phyloP scores from a whole-genome alignment of 2,113 vertebrate species.

The Falco punctatus region DNA sequence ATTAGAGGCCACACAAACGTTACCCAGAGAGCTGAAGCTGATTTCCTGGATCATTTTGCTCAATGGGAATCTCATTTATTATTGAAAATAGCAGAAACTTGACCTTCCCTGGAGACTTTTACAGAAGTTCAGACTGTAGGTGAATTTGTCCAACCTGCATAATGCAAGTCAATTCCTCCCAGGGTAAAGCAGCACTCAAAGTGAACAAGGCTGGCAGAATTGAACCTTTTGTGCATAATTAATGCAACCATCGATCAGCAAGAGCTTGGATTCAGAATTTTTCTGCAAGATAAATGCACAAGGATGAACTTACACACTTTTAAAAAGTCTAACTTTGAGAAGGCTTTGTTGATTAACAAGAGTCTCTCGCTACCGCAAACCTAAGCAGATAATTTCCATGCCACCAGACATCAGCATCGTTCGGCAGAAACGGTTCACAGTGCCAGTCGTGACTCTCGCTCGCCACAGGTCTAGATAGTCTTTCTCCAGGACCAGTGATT shows the following conservation, averaged over 20 bases:
- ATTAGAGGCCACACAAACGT: background rate
- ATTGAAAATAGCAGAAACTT: conserved; percentile 64
- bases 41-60: conserved; percentile 57
- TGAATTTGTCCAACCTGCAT: conserved; percentile 43
- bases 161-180: conserved; percentile 41
- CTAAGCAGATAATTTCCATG: background rate
- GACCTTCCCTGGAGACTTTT: conserved; percentile 53
- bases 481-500: background rate
- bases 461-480: background rate
- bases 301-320: background rate
- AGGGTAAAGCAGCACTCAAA: conserved; percentile 12
- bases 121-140: conserved; percentile 27
- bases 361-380: background rate
- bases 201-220: background rate
- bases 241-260: conserved; percentile 24
- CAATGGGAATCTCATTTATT: conserved; percentile 62
- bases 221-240: conserved; percentile 47
- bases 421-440: background rate
- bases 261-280: background rate
- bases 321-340: background rate
- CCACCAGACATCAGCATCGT: background rate
- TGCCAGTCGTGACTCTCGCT: background rate
- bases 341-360: background rate
- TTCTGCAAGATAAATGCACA: background rate
- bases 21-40: background rate